Evolutionary conservation across 2,113 vertebrate species (phyloP).

Genomic region (Pithys albifrons): DNA sequence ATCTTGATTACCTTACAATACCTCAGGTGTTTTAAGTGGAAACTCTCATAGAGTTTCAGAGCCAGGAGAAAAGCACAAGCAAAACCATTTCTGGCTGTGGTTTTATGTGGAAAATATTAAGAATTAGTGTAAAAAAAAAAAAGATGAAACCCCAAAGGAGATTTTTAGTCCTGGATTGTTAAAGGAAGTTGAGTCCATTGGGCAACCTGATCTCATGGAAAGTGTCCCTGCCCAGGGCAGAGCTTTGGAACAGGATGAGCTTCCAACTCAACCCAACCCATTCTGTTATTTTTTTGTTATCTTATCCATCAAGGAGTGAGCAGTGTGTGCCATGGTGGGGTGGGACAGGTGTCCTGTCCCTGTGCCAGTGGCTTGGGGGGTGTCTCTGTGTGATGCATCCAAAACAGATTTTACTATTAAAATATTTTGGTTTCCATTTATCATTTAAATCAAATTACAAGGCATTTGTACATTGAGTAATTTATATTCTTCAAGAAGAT

Average conservation of each 20-base stretch:
- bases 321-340: rapidly evolving
- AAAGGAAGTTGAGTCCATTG: neutral
- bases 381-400: conserved; percentile 19
- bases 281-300: neutral
- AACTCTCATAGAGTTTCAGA: neutral
- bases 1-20: neutral
- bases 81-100: neutral
- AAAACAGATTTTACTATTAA: conserved; percentile 43
- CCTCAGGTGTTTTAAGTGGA: neutral
- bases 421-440: conserved; percentile 28
- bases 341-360: neutral
- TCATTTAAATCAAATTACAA: conserved; percentile 41
- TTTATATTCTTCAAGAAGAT: conserved; percentile 47
- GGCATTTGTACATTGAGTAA: conserved; percentile 50
- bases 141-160: neutral
- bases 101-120: neutral
- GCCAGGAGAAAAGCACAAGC: neutral
- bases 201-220: neutral
- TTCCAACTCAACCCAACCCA: neutral
- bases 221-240: neutral
- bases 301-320: neutral
- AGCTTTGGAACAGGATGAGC: neutral
- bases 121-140: neutral
- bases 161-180: neutral
- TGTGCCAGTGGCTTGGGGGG: neutral